A percentile compares a stretch with the other conserved stretches of the same genome.
phyloP scores from a whole-genome alignment of 2,888 invertebrate genomes.

The Ferdinandea cuprea region DNA sequence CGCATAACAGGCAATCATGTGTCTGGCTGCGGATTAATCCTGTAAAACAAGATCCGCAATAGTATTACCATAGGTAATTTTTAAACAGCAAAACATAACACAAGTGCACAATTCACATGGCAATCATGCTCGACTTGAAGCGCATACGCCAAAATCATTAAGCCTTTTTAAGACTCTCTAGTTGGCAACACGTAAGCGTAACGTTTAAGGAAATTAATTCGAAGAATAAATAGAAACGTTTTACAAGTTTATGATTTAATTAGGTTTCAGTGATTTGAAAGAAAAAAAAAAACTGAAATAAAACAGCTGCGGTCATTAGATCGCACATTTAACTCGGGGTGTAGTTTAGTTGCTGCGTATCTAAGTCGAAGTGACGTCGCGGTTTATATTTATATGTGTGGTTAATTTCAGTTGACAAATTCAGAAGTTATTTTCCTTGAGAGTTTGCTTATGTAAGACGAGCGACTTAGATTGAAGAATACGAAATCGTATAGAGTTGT shows the following conservation, averaged over 20 bases:
- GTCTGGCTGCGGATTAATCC: not conserved
- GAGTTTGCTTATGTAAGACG: slow-evolving; percentile 1
- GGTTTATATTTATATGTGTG: slow-evolving; percentile 11
- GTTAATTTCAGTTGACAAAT: slow-evolving; percentile 61
- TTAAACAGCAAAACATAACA: not conserved
- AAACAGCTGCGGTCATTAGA: slow-evolving; percentile 29
- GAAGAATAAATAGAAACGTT: slow-evolving; percentile 40
- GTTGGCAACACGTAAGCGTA: slow-evolving; percentile 17
- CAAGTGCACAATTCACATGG: not conserved
- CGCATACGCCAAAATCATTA: slow-evolving; percentile 49
- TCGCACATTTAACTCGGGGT: slow-evolving; percentile 53
- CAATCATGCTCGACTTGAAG: slow-evolving; percentile 28
- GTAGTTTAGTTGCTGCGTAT: slow-evolving; percentile 3
- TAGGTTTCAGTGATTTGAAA: slow-evolving; percentile 43
- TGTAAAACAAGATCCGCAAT: not conserved
- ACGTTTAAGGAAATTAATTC: slow-evolving; percentile 65
- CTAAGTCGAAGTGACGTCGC: not conserved
- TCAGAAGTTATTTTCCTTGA: slow-evolving; percentile 62
- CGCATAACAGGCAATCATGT: not conserved
- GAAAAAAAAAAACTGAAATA: not conserved
- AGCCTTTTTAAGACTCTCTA: slow-evolving; percentile 25
- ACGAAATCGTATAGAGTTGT: slow-evolving; percentile 66
- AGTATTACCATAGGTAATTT: not conserved
- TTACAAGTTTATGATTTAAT: slow-evolving; percentile 64
- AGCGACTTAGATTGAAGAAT: slow-evolving; percentile 10